phyloP scores from a whole-genome alignment of 2,888 invertebrate genomes.

The Drosophila rubida region DNA sequence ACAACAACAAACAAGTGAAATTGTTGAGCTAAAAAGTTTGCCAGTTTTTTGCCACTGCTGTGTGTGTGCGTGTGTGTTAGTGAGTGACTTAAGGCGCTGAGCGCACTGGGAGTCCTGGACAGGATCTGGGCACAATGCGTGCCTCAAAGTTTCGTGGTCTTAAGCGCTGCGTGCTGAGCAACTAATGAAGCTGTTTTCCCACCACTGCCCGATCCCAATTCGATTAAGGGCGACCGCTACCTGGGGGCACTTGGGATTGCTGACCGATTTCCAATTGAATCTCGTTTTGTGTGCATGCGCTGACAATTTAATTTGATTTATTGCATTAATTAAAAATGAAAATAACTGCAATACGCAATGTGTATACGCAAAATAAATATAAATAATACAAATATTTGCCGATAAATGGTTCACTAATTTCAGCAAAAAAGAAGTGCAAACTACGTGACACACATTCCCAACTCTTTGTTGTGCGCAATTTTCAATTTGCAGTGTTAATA shows the following conservation, averaged over 20 bases:
- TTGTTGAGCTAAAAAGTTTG: constrained; percentile 55
- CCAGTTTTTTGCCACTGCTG: constrained; percentile 44
- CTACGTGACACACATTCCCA: constrained; percentile 19
- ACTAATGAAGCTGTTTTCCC: constrained; percentile 72
- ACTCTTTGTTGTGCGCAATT: constrained; percentile 17
- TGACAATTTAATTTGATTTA: constrained; percentile 35
- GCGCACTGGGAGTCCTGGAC: constrained; percentile 16
- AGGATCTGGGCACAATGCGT: constrained; percentile 59
- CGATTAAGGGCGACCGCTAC: neutral
- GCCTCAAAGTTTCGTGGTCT: constrained; percentile 71
- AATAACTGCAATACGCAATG: constrained; percentile 10
- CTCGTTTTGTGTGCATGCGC: neutral
- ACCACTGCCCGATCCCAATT: neutral
- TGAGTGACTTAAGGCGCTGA: constrained; percentile 60
- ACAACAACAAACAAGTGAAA: constrained; percentile 39
- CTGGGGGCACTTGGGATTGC: neutral
- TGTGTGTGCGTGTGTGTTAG: too few species aligned
- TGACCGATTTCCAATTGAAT: constrained; percentile 16
- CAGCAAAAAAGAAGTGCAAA: constrained; percentile 18
- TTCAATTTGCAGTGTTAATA: constrained; percentile 22
- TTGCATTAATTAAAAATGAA: constrained; percentile 58
- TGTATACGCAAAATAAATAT: constrained; percentile 4
- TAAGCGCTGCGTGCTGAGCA: constrained; percentile 60
- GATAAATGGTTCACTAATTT: constrained; percentile 48
- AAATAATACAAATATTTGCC: constrained; percentile 53